Evolutionary conservation across 2,113 vertebrate genomes (phyloP).

Genomic region (Chlamydotis undulata): DNA sequence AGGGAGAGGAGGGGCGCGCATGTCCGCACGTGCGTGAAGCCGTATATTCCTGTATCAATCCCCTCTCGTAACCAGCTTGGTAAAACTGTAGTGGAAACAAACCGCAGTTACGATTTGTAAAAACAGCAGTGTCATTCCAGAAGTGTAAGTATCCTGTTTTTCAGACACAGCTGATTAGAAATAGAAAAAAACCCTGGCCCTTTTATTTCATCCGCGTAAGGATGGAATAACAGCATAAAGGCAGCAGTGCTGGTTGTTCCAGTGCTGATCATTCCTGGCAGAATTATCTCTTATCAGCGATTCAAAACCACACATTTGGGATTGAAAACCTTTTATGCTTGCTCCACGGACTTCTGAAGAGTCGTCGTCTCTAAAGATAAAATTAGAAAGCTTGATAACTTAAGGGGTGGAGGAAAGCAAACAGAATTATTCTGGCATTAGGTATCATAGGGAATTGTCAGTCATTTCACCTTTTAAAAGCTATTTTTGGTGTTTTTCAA

Average conservation of each 20-base stretch:
- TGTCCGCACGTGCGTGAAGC: neutral
- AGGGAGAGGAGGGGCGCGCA: neutral
- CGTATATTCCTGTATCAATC: neutral
- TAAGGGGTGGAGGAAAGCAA: conserved; percentile 11
- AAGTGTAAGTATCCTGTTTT: conserved; percentile 45
- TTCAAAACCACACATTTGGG: neutral
- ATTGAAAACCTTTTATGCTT: conserved; percentile 19
- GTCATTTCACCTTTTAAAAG: neutral
- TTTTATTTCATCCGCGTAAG: neutral
- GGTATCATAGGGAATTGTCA: neutral
- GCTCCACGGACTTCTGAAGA: neutral
- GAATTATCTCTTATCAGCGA: conserved; percentile 27
- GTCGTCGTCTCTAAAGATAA: neutral
- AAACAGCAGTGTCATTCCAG: conserved; percentile 32
- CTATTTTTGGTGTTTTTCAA: conserved; percentile 23
- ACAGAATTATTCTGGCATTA: conserved; percentile 10
- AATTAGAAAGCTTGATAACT: conserved; percentile 36
- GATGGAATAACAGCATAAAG: conserved; percentile 10
- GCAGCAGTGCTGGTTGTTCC: neutral
- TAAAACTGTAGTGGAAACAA: conserved; percentile 4
- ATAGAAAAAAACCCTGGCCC: neutral
- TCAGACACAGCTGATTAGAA: conserved; percentile 3
- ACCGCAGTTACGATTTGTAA: neutral
- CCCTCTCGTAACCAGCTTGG: neutral
- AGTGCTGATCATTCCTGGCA: neutral